Conservation (phyloP, 2,113 vertebrate species). For the Pholis gunnellus region DNA sequence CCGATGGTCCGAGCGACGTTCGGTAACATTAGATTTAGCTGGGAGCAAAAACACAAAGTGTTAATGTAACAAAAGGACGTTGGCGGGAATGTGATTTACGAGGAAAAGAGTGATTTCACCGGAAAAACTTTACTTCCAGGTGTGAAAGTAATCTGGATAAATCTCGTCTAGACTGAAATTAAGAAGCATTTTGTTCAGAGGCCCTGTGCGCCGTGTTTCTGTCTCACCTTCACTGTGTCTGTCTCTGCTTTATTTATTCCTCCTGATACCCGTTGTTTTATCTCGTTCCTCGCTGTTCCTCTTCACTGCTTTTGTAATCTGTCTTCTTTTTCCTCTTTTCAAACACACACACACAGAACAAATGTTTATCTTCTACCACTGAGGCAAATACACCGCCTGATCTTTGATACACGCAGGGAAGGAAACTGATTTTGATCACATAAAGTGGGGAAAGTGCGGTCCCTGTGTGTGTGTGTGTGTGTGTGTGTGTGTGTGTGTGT, state of each 20-base stretch:
- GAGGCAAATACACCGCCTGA: constrained; percentile 13
- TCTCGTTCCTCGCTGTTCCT: constrained; percentile 1
- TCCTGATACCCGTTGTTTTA: constrained; percentile 14
- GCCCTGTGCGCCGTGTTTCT: constrained; percentile 11
- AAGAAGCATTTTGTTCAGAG: constrained; percentile 35
- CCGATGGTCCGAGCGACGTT: constrained; percentile 10
- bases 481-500: not conserved
- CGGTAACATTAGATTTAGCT: constrained; percentile 16
- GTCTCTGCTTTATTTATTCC: constrained; percentile 35
- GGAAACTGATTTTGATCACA: constrained; percentile 23
- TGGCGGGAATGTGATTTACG: constrained; percentile 11
- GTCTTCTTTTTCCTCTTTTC: not conserved
- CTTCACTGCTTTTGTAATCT: constrained; percentile 5
- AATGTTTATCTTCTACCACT: constrained; percentile 26
- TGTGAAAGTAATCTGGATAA: constrained; percentile 53
- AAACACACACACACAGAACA: constrained; percentile 10
- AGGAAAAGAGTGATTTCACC: constrained; percentile 11
- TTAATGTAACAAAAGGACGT: constrained; percentile 13
- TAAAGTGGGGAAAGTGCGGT: constrained; percentile 13
- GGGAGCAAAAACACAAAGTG: constrained; percentile 10
- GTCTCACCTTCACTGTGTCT: not conserved
- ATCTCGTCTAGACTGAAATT: constrained; percentile 36
- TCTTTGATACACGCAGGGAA: constrained; percentile 30
- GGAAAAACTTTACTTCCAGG: constrained; percentile 37
- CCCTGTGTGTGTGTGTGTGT: not conserved